A percentile compares a stretch with the other conserved stretches of the same genome.
phyloP scores from a whole-genome alignment of 2,797 vertebrate species.

The Melanotaenia pygmaea region DNA sequence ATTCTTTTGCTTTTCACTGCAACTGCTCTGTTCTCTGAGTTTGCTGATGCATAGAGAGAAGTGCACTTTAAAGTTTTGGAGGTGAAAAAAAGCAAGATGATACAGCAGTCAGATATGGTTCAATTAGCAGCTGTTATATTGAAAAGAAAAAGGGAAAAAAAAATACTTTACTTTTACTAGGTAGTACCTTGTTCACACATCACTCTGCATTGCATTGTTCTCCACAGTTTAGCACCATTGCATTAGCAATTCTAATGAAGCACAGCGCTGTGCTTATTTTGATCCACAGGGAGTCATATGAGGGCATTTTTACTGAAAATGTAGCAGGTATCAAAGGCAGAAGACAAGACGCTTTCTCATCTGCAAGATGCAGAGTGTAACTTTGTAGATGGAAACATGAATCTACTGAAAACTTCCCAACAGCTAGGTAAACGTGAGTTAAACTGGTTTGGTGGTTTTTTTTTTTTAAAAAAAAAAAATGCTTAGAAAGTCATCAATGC shows the following conservation, averaged over 20 bases:
- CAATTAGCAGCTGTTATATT: constrained; percentile 65
- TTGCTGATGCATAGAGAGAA: constrained; percentile 71
- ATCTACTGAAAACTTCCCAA: constrained; percentile 37
- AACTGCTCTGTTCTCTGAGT: constrained; percentile 44
- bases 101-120: constrained; percentile 59
- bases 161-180: no score
- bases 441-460: constrained; percentile 7
- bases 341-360: constrained; percentile 52
- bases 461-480: neutral
- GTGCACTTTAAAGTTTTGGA: constrained; percentile 70
- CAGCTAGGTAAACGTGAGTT: constrained; percentile 38
- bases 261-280: constrained; percentile 58
- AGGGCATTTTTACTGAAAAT: constrained; percentile 54
- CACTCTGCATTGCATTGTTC: constrained; percentile 43
- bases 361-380: constrained; percentile 48
- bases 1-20: constrained; percentile 55
- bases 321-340: constrained; percentile 55
- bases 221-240: constrained; percentile 48
- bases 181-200: constrained; percentile 1
- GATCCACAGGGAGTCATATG: constrained; percentile 58
- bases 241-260: constrained; percentile 78
- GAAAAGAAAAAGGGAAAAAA: constrained; percentile 39
- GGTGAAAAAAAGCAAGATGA: constrained; percentile 41
- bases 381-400: constrained; percentile 29
- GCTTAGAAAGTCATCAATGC: constrained; percentile 5